These are phyloP conservation scores for Actinia equina DNA, from an alignment of 64 coral and sea anemone genomes.

Conservation along the genomic window DNA sequence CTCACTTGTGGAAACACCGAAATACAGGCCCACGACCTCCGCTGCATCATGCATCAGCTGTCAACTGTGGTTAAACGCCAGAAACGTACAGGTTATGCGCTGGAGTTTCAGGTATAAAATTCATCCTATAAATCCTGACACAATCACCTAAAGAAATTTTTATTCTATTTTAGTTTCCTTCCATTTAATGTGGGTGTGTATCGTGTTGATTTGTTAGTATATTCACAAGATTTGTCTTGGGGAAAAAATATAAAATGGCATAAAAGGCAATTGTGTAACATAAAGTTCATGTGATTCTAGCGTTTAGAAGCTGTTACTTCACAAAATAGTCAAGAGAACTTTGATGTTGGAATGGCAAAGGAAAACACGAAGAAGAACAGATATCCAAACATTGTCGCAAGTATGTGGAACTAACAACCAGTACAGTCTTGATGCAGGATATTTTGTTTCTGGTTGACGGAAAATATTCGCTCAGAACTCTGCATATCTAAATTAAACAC, in stretches of 20 bases:
- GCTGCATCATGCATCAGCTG: constrained; percentile 30
- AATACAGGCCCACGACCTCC: constrained; percentile 43
- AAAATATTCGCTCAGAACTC: no score
- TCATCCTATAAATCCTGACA: no score
- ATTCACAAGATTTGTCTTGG: no score
- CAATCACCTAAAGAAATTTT: no score
- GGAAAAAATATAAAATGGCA: no score
- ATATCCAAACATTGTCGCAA: not conserved
- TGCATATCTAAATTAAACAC: no score
- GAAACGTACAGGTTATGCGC: constrained; percentile 44
- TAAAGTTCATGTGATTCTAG: not conserved
- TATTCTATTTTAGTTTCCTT: not conserved
- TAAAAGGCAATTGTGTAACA: no score
- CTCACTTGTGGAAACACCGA: constrained; percentile 88
- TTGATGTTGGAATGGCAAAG: constrained; percentile 8
- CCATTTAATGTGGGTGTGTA: no score
- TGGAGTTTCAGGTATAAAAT: constrained; percentile 63
- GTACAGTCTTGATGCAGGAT: no score
- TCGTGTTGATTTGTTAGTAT: no score
- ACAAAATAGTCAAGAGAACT: constrained; percentile 6
- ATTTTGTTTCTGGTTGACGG: no score
- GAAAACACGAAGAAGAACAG: constrained; percentile 8
- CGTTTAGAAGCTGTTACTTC: constrained; percentile 3
- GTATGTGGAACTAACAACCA: not conserved
- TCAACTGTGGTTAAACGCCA: not conserved